These are phyloP conservation scores for Colletes latitarsis DNA, from an alignment of 1,140 invertebrate genomes.

Conservation along the genomic window DNA sequence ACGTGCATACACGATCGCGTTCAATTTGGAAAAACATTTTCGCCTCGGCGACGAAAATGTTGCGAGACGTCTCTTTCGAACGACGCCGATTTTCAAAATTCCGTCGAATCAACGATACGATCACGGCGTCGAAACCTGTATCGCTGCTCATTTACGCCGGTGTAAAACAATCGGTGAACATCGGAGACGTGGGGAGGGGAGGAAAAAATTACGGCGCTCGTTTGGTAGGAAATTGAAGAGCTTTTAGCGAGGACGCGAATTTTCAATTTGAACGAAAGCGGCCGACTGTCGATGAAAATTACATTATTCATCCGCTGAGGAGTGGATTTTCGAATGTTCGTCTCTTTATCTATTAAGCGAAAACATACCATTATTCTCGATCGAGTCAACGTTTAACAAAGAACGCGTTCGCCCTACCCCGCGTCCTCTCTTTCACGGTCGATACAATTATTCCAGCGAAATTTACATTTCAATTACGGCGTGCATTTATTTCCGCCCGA, in stretches of 20 bases:
- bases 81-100: too few species aligned
- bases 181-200: neutral
- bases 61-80: too few species aligned
- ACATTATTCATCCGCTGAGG: neutral
- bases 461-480: conserved; percentile 22
- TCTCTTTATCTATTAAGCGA: neutral
- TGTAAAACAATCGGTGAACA: neutral
- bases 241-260: neutral
- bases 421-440: neutral
- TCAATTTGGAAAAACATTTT: too few species aligned
- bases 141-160: neutral
- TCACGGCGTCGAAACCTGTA: too few species aligned
- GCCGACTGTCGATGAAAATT: neutral
- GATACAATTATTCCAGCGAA: neutral
- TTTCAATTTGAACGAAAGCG: neutral
- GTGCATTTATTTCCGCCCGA: neutral
- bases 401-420: neutral
- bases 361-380: conserved; percentile 1
- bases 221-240: neutral
- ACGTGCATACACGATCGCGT: too few species aligned
- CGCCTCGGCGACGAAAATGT: too few species aligned
- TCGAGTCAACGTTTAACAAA: neutral
- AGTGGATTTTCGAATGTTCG: neutral
- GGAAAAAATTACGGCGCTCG: neutral
- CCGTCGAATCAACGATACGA: too few species aligned